A percentile compares a stretch with the other conserved stretches of the same genome.
Conservation (phyloP, 1,140 invertebrate species). For the Carposina sasakii region DNA sequence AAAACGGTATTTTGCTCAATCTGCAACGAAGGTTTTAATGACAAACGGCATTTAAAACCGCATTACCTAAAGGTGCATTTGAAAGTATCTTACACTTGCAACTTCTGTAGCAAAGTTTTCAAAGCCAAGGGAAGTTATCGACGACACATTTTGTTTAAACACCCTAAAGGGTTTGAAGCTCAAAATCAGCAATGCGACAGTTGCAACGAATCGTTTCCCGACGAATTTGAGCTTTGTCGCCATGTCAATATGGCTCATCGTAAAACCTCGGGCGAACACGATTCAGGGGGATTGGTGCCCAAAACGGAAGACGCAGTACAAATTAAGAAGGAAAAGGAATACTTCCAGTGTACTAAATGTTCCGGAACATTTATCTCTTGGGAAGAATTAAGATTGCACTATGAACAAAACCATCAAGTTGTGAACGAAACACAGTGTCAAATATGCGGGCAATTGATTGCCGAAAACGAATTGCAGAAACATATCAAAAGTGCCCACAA, state of each 20-base stretch:
- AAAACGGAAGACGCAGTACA: slow-evolving; percentile 34
- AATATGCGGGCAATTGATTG: slow-evolving; percentile 54
- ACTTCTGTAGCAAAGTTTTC: slow-evolving; percentile 51
- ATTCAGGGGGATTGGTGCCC: slow-evolving; percentile 19
- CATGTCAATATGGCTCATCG: slow-evolving; percentile 46
- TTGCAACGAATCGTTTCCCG: slow-evolving; percentile 41
- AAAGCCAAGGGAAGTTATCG: slow-evolving; percentile 61
- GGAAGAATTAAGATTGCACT: slow-evolving; percentile 47
- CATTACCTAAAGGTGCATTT: slow-evolving; percentile 60
- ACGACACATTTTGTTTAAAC: slow-evolving; percentile 50
- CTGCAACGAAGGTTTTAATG: slow-evolving; percentile 56
- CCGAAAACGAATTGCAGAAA: slow-evolving; percentile 42
- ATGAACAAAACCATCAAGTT: slow-evolving; percentile 46
- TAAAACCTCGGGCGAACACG: slow-evolving; percentile 11
- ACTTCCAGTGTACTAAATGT: slow-evolving; percentile 58
- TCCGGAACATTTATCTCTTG: slow-evolving; percentile 40
- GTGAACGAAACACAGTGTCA: slow-evolving; percentile 51
- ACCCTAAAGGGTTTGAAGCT: slow-evolving; percentile 26
- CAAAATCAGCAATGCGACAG: slow-evolving; percentile 46
- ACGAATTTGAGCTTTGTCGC: slow-evolving; percentile 53
- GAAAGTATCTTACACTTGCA: slow-evolving; percentile 55
- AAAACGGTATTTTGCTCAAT: slow-evolving; percentile 52
- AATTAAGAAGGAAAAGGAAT: slow-evolving; percentile 42
- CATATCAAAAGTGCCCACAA: slow-evolving; percentile 49
- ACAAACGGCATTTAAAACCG: slow-evolving; percentile 52